phyloP scores from a whole-genome alignment of 2,888 invertebrate species.

The Diabrotica balteata region DNA sequence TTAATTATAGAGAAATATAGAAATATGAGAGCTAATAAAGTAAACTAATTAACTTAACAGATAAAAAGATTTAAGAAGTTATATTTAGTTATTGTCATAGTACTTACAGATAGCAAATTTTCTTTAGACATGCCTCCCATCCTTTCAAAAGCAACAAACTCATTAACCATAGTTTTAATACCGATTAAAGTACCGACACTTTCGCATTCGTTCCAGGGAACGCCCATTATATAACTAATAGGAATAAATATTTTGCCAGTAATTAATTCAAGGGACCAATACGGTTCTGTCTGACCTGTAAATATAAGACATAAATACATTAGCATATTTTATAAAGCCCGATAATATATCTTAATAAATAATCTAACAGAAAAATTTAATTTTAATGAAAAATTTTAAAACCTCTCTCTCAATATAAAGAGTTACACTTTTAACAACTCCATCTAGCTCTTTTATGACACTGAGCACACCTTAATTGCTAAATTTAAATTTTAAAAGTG shows the following conservation, averaged over 20 bases:
- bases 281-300: slow-evolving; percentile 27
- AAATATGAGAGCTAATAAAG: slow-evolving; percentile 8
- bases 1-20: no score
- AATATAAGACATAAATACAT: slow-evolving; percentile 3
- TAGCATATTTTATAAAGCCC: not conserved
- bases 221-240: slow-evolving; percentile 87
- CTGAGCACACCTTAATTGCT: no score
- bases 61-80: no score
- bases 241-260: slow-evolving; percentile 92
- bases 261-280: slow-evolving; percentile 72
- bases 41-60: slow-evolving; percentile 4
- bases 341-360: no score
- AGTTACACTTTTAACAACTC: no score
- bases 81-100: no score
- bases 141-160: slow-evolving; percentile 87
- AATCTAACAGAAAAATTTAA: no score
- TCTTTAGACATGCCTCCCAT: slow-evolving; percentile 67
- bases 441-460: no score
- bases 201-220: slow-evolving; percentile 77
- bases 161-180: slow-evolving; percentile 89
- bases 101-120: slow-evolving; percentile 27
- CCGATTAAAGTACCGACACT: slow-evolving; percentile 85
- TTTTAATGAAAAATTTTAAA: no score
- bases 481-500: no score
- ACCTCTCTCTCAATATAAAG: no score